Conservation (phyloP, 35 echinoderm and acorn worm genomes). For the Ptychodera flava region DNA sequence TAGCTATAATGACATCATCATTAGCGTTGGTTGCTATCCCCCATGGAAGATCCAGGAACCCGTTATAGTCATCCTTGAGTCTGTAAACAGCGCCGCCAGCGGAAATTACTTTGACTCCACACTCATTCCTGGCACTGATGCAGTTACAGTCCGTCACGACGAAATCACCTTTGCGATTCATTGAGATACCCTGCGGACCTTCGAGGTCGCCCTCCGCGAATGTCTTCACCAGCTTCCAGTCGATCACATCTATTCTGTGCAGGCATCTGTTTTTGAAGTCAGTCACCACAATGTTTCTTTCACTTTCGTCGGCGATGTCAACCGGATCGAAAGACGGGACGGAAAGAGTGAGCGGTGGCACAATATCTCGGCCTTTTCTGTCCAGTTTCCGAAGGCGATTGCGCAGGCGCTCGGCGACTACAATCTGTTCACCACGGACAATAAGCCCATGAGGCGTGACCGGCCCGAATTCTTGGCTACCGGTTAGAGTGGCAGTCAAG, state of each 20-base stretch:
- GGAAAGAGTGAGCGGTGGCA: background rate
- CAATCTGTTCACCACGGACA: background rate
- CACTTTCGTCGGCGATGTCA: background rate
- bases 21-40: background rate
- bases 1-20: background rate
- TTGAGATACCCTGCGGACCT: background rate
- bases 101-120: background rate
- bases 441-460: background rate
- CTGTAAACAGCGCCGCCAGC: background rate
- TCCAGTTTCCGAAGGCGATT: background rate
- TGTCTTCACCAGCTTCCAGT: background rate
- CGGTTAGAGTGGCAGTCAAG: background rate
- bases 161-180: background rate
- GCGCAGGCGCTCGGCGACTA: background rate
- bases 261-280: background rate
- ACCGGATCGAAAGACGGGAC: background rate
- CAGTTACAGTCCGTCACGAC: background rate
- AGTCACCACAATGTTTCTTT: background rate
- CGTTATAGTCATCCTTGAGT: background rate
- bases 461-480: background rate
- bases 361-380: background rate
- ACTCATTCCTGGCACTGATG: background rate
- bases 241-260: background rate
- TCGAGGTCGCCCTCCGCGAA: background rate
- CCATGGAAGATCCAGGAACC: background rate